Evolutionary conservation across 2,797 vertebrate species (phyloP).

Genomic region (Gymnopithys bicolor): DNA sequence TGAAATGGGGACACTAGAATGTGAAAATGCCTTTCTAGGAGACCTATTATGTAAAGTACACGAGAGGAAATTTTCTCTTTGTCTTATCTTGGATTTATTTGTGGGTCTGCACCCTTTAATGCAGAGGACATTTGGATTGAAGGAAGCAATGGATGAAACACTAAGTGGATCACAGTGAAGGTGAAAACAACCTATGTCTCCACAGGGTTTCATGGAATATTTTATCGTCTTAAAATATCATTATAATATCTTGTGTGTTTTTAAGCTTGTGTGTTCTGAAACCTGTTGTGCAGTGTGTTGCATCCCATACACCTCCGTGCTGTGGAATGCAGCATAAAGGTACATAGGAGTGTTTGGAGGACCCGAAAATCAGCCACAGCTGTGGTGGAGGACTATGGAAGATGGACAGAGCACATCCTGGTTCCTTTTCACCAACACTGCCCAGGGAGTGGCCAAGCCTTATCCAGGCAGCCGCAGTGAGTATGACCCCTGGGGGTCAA

Average conservation of each 20-base stretch:
- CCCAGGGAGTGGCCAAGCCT: not conserved
- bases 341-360: rapidly evolving
- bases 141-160: not conserved
- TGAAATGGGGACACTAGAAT: not conserved
- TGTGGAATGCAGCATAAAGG: not conserved
- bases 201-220: not conserved
- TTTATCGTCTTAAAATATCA: not conserved
- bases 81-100: not conserved
- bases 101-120: not conserved
- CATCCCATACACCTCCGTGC: not conserved
- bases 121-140: not conserved
- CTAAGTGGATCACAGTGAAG: not conserved
- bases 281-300: not conserved
- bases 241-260: not conserved
- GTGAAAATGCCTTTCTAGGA: not conserved
- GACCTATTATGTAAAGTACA: not conserved
- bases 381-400: not conserved
- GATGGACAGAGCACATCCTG: not conserved
- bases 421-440: not conserved
- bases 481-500: rapidly evolving
- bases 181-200: not conserved
- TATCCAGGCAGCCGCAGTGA: not conserved
- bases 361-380: not conserved
- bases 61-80: not conserved
- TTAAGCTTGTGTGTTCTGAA: not conserved